Conservation (phyloP, 2,888 invertebrate genomes). For the Scotopteryx bipunctaria region DNA sequence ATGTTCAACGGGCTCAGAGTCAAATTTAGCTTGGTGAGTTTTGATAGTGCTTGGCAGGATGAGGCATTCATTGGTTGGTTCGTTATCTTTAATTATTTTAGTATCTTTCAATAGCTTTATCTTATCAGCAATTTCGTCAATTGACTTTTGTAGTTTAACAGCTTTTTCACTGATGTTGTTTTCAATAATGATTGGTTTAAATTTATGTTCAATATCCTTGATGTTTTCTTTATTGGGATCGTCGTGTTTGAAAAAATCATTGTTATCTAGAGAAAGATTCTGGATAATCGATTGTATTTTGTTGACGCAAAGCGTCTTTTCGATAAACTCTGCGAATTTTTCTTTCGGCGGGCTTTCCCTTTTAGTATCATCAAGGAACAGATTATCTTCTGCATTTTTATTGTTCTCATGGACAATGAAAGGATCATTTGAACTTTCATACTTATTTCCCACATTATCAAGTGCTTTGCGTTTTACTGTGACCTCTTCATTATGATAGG, state of each 20-base stretch:
- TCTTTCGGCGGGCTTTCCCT: conserved; percentile 76
- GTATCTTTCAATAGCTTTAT: conserved; percentile 50
- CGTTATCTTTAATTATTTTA: conserved; percentile 33
- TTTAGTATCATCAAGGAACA: conserved; percentile 47
- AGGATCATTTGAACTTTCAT: conserved; percentile 1
- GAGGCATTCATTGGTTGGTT: conserved; percentile 30
- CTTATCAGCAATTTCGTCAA: conserved; percentile 58
- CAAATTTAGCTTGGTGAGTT: conserved; percentile 19
- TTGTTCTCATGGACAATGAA: conserved; percentile 45
- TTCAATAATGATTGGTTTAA: conserved; percentile 40
- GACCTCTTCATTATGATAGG: not conserved
- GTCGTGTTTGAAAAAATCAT: conserved; percentile 46
- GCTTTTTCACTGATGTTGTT: conserved; percentile 53
- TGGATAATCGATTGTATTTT: conserved; percentile 76
- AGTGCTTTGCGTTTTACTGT: not conserved
- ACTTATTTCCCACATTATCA: not conserved
- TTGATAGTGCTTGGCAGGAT: conserved; percentile 28
- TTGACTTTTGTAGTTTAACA: conserved; percentile 49
- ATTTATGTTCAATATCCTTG: conserved; percentile 37
- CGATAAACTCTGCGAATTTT: conserved; percentile 70
- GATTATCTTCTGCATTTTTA: conserved; percentile 44
- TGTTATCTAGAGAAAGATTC: conserved; percentile 68
- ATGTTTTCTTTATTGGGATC: conserved; percentile 37
- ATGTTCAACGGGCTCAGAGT: conserved; percentile 18
- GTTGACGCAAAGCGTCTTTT: conserved; percentile 74